A percentile compares a stretch with the other conserved stretches of the same genome.
Conservation (phyloP, 2,888 invertebrate genomes). For the Disparrhopalites patrizii region DNA sequence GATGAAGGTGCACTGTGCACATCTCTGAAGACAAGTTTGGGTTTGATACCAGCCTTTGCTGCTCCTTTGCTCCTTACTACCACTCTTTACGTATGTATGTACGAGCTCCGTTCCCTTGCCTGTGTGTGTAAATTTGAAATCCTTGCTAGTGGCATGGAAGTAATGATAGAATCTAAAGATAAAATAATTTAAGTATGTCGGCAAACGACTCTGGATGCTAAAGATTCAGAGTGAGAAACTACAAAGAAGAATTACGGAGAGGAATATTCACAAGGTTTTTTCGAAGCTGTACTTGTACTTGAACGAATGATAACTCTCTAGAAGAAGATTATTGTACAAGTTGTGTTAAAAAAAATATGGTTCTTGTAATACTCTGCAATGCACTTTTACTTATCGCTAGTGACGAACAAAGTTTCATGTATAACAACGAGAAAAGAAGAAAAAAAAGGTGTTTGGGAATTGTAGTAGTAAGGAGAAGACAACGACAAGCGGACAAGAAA, state of each 20-base stretch:
- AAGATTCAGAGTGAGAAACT: neutral
- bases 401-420: constrained; percentile 2
- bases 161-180: constrained; percentile 19
- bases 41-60: no score
- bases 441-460: neutral
- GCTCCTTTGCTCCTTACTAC: no score
- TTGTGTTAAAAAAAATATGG: neutral
- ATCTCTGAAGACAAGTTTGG: no score
- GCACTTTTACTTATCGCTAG: constrained; percentile 25
- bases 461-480: no score
- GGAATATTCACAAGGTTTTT: no score
- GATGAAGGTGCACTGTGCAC: no score
- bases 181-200: constrained; percentile 25
- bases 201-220: constrained; percentile 18
- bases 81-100: neutral
- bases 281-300: no score
- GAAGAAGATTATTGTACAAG: neutral
- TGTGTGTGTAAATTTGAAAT: no score
- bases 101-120: constrained; percentile 4
- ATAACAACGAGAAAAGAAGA: neutral
- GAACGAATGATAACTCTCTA: constrained; percentile 14
- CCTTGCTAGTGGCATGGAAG: no score
- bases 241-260: no score
- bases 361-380: constrained; percentile 6
- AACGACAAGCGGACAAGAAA: constrained; percentile 1